Percentiles rank a stretch among this genome's conserved stretches.
Evolutionary conservation across 2,888 invertebrate genomes (phyloP).

Genomic region (Archips crataeganus): DNA sequence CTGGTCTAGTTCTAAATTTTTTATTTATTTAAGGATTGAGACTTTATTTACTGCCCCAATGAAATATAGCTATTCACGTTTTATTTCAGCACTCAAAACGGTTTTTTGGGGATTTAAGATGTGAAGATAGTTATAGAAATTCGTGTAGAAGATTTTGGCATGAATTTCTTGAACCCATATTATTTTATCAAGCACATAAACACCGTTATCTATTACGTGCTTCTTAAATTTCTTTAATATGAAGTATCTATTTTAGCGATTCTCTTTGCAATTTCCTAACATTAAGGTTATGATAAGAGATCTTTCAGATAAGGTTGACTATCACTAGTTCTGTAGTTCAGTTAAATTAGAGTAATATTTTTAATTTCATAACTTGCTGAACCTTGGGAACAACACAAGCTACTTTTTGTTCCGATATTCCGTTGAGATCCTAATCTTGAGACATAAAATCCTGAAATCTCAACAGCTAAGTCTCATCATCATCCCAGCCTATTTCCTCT

Average conservation of each 20-base stretch:
- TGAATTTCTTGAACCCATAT: slow-evolving; percentile 11
- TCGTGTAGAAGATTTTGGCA: slow-evolving; percentile 1
- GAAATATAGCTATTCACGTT: neutral
- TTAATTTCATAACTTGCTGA: too few species aligned
- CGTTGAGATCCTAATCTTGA: too few species aligned
- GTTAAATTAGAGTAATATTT: neutral
- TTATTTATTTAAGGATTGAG: slow-evolving; percentile 52
- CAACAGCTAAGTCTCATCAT: too few species aligned
- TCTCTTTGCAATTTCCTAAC: neutral
- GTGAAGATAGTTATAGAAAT: slow-evolving; percentile 1
- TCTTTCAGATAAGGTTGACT: slow-evolving; percentile 3
- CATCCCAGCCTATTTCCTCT: too few species aligned
- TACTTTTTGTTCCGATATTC: too few species aligned
- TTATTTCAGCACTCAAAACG: neutral
- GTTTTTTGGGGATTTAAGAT: neutral
- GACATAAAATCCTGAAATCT: too few species aligned
- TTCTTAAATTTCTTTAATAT: neutral
- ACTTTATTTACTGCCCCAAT: neutral
- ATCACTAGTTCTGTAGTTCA: neutral
- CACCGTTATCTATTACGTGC: slow-evolving; percentile 18
- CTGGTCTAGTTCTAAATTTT: slow-evolving; percentile 48
- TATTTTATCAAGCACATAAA: slow-evolving; percentile 17
- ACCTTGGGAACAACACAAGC: too few species aligned
- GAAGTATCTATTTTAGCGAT: neutral
- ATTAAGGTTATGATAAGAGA: slow-evolving; percentile 10